Evolutionary conservation across 2,888 invertebrate species (phyloP), one percentile per base, ranked within the genome.

Genomic region (Lasioglossum pauxillum): DNA sequence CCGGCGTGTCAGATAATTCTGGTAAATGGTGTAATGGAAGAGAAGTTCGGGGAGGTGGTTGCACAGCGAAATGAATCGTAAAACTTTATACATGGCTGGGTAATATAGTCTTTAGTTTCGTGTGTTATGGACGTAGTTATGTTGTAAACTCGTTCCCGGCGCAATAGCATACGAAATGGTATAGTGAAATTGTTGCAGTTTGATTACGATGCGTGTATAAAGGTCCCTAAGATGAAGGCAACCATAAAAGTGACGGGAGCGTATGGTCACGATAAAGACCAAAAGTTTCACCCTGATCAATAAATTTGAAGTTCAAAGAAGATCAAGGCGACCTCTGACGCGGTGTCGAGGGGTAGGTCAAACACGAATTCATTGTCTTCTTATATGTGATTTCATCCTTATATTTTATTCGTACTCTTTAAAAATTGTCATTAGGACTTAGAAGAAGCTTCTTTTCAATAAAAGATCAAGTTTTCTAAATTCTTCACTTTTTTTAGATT

Each of bases 51-150:
- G 23, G 69, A n/a, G 69, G 41, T n/a, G 69, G n/a, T n/a, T n/a
- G n/a, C 14, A 38, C 10, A n/a, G 38, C 23, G 23, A 41, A 71
- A n/a, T n/a, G 69, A 71, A 23, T 71, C 69, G 69, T 71, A 71
- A 41, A 71, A 71, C 69, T 41, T 41, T 71, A n/a, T 71, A 41
- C 19, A 41, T 12, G n/a, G 69, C 23, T 12, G 23, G 38, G 38
- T 71, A 41, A 41, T 71, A 71, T 71, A 71, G n/a, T 71, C 69
- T 71, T 71, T 71, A 23, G 38, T 41, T 71, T 71, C 23, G 23
- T 23, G 23, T 10, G 12, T 38, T 38, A 38, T 38, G 41, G 41
- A 5, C 38, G 41, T 8, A n/a, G 69, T 71, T 71, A n/a, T 38
- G 69, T 41, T 71, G 69, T 41, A 38, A 41, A 38, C 23, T 38